Base-by-base conservation (phyloP, 1,140 invertebrate genomes). In the Wiebesia pumilae region DNA sequence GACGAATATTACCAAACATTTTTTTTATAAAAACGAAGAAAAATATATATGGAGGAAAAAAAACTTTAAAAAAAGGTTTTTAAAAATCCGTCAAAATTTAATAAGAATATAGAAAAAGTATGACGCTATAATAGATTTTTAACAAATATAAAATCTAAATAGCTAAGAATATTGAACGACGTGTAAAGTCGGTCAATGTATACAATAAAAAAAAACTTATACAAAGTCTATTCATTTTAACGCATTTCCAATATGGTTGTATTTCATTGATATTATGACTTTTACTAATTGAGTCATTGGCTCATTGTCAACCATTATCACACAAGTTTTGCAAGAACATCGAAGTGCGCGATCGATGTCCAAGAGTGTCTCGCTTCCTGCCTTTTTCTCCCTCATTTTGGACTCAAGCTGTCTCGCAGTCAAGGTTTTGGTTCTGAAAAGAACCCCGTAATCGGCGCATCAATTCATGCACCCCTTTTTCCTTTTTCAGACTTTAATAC, bases 101-200 rank as follows among this genome's bases (percentile, higher is more conserved):
- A 80, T 87, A 84, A 43, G 43, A 87, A 65, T 87, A 71, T 90
- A 88, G 85, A 91, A 92, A 47, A 89, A 89, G 88, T 75, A 88
- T 90, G 89, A 88, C 89, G 90, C 86, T 89, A 90, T 89, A 89
- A 91, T 91, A 90, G 90, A 91, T 90, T 89, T 91, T 91, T 80
- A 90, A 90, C 86, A 90, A 90, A 90, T 91, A 88, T 90, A 89
- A 91, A 90, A 88, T 81, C 82, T 75, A 81, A 38, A 91, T 89
- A 88, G 86, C 87, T 90, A 77, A 90, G 58, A 89, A 89, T 91
- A 89, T 81, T 90, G 90, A 88, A 79, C 35, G 75, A 79, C 81
- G 47, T 58, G 24, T 35, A 14, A 83, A n/a, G 27, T 27, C 65
- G 58, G 10, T 65, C 67, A 84, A 87, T 47, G 43, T 79, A 84